Percentiles rank a stretch among this genome's conserved stretches.
phyloP scores from a whole-genome alignment of 2,888 invertebrate genomes.

The Megastigmus dorsalis region DNA sequence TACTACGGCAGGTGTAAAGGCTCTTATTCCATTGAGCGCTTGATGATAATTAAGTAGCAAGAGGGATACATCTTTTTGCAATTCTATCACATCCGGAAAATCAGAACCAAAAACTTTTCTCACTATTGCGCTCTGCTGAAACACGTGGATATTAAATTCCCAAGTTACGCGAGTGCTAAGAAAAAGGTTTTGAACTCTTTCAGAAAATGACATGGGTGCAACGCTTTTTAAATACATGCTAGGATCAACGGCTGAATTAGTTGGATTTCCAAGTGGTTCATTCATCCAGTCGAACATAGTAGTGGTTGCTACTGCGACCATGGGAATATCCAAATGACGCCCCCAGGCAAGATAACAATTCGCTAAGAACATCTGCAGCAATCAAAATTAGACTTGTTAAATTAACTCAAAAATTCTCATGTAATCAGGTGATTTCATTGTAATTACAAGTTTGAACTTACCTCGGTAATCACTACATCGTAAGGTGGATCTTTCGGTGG shows the following conservation, averaged over 20 bases:
- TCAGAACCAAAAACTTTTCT: conserved; percentile 38
- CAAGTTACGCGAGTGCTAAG: neutral
- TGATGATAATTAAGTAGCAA: conserved; percentile 77
- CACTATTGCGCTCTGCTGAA: conserved; percentile 19
- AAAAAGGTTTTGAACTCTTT: conserved; percentile 21
- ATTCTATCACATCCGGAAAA: conserved; percentile 52
- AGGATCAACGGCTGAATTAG: conserved; percentile 17
- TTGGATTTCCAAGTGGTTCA: conserved; percentile 37
- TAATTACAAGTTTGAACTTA: neutral
- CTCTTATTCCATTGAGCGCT: conserved; percentile 75
- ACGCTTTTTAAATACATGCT: too few relatives aligned
- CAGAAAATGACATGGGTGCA: conserved; percentile 21
- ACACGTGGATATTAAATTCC: neutral
- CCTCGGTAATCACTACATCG: too few relatives aligned
- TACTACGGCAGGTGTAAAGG: conserved; percentile 75
- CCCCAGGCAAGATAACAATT: conserved; percentile 41
- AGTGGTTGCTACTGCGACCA: conserved; percentile 28
- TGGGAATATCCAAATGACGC: conserved; percentile 25
- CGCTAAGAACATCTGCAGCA: conserved; percentile 5
- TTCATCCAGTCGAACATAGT: conserved; percentile 28
- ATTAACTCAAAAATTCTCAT: too few relatives aligned
- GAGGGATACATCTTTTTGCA: conserved; percentile 65
- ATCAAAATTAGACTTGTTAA: too few relatives aligned
- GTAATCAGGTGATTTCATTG: too few relatives aligned
- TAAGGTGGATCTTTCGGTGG: too few relatives aligned